These are phyloP conservation scores for Prochilodus magdalenae DNA, from an alignment of 2,113 vertebrate genomes.

Conservation along the genomic window DNA sequence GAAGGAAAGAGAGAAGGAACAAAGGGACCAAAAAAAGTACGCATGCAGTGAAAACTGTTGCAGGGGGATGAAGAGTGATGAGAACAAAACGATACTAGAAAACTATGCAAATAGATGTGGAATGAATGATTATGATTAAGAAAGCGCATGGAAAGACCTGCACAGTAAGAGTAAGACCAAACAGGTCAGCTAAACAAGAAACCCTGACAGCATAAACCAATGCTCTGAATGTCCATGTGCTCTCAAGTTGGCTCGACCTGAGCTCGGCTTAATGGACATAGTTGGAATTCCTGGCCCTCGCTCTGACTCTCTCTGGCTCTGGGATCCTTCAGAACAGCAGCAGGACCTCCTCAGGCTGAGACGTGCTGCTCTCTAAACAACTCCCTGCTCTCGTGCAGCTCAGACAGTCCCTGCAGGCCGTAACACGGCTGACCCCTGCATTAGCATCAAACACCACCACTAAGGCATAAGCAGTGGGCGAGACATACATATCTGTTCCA, in stretches of 20 bases:
- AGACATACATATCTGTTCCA: not conserved
- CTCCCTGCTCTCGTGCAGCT: not conserved
- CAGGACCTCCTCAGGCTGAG: constrained; percentile 44
- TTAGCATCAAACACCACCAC: not conserved
- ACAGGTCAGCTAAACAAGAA: constrained; percentile 51
- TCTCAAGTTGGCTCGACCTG: not conserved
- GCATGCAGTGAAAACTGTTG: not conserved
- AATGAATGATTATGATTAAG: not conserved
- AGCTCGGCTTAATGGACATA: constrained; percentile 55
- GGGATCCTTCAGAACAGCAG: constrained; percentile 38
- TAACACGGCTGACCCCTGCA: constrained; percentile 8
- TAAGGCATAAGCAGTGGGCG: not conserved
- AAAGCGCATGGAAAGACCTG: not conserved
- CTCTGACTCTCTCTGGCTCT: constrained; percentile 3
- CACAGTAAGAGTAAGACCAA: not conserved
- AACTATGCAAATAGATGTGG: not conserved
- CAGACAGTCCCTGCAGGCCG: not conserved
- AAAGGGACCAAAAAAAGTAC: constrained; percentile 3
- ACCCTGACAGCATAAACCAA: constrained; percentile 47
- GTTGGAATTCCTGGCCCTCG: constrained; percentile 60
- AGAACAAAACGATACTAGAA: constrained; percentile 2
- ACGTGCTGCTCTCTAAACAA: constrained; percentile 38
- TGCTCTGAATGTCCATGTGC: constrained; percentile 13
- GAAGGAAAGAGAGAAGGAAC: not conserved
- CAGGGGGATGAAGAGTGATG: not conserved